A percentile compares a stretch with the other conserved stretches of the same genome.
phyloP scores from a whole-genome alignment of 1,140 invertebrate genomes.

The Drosophila subobscura region DNA sequence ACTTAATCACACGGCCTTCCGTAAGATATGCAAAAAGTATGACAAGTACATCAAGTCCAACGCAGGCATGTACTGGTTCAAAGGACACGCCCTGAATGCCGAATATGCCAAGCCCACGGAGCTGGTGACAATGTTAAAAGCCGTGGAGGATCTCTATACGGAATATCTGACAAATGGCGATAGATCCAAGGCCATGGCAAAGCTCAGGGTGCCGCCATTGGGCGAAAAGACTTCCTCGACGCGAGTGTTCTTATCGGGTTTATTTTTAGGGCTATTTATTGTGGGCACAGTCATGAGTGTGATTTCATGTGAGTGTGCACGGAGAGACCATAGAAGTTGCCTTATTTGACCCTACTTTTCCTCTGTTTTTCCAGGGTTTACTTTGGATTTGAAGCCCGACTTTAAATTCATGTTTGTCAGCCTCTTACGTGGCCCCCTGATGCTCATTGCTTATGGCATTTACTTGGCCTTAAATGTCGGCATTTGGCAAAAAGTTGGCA shows the following conservation, averaged over 20 bases:
- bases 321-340: not conserved
- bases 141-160: slow-evolving; percentile 88
- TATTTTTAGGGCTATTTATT: slow-evolving; percentile 87
- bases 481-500: slow-evolving; percentile 89
- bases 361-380: slow-evolving; percentile 44
- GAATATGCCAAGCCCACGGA: slow-evolving; percentile 10
- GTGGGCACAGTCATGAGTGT: slow-evolving; percentile 86
- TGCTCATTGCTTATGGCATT: slow-evolving; percentile 87
- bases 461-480: slow-evolving; percentile 88
- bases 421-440: slow-evolving; percentile 87
- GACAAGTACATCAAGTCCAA: slow-evolving; percentile 88
- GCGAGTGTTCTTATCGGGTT: slow-evolving; percentile 87
- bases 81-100: not conserved
- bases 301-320: slow-evolving; percentile 84
- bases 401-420: slow-evolving; percentile 18
- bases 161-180: slow-evolving; percentile 88
- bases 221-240: slow-evolving; percentile 86
- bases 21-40: slow-evolving; percentile 99
- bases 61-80: slow-evolving; percentile 28
- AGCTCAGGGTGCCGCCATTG: slow-evolving; percentile 88
- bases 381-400: slow-evolving; percentile 36
- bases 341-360: not conserved
- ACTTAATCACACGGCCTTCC: slow-evolving; percentile 98
- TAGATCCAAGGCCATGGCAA: slow-evolving; percentile 88
- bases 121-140: slow-evolving; percentile 85